phyloP scores from a whole-genome alignment of 2,797 vertebrate genomes.

The Danio tinwini region DNA sequence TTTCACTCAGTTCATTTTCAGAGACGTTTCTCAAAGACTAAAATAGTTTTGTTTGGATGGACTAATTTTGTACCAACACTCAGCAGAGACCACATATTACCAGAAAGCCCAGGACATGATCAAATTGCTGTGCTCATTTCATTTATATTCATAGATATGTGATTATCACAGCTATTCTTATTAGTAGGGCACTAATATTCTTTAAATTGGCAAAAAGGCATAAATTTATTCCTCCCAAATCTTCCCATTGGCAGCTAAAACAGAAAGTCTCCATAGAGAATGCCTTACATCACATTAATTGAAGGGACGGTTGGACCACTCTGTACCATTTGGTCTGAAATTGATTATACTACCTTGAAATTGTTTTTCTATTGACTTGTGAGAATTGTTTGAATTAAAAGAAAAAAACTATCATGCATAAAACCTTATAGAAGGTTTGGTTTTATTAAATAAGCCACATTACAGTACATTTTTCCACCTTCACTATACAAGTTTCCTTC shows the following conservation, averaged over 20 bases:
- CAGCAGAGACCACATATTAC: not conserved
- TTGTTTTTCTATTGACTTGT: not conserved
- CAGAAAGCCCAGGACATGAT: not conserved
- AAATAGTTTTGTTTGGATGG: constrained; percentile 5
- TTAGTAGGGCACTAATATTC: constrained; percentile 9
- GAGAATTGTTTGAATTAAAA: not conserved
- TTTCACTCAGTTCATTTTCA: constrained; percentile 17
- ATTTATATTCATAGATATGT: not conserved
- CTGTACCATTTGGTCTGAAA: too few species aligned
- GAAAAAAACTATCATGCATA: not conserved
- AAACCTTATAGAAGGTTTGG: not conserved
- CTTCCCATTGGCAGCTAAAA: not conserved
- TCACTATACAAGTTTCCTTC: not conserved
- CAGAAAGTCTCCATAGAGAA: not conserved
- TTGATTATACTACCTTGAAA: not conserved
- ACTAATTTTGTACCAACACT: constrained; percentile 12
- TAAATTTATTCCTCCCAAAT: constrained; percentile 10
- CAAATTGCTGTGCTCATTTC: constrained; percentile 4
- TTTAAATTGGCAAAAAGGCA: constrained; percentile 7
- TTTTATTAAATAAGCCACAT: not conserved
- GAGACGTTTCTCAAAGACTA: constrained; percentile 3
- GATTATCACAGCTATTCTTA: constrained; percentile 3
- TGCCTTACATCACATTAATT: not conserved
- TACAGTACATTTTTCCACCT: not conserved
- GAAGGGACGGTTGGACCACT: not conserved